These are phyloP conservation scores for Ophion slaviceki DNA, from an alignment of 2,888 invertebrate genomes.

Conservation along the genomic window DNA sequence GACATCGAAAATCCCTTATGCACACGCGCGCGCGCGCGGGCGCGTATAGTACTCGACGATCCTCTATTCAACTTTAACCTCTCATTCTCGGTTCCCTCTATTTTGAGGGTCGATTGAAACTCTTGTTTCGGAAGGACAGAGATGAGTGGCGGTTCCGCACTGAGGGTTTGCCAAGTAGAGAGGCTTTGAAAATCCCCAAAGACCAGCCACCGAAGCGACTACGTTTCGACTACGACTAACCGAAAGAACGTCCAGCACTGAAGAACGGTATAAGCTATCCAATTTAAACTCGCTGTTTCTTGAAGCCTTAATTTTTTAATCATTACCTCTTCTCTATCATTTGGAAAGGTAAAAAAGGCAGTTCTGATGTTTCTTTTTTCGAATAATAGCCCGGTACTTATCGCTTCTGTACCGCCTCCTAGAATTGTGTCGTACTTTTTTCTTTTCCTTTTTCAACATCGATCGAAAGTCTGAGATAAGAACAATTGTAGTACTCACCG, in stretches of 20 bases:
- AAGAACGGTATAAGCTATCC: background rate
- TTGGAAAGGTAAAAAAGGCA: too few relatives aligned
- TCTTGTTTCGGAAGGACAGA: conserved; percentile 39
- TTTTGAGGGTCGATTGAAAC: conserved; percentile 51
- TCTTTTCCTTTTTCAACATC: too few relatives aligned
- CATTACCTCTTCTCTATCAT: too few relatives aligned
- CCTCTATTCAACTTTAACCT: conserved; percentile 13
- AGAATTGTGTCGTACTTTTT: too few relatives aligned
- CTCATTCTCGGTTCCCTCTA: conserved; percentile 32
- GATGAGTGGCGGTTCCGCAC: conserved; percentile 32
- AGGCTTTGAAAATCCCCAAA: conserved; percentile 30
- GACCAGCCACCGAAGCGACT: conserved; percentile 17
- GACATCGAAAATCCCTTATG: background rate
- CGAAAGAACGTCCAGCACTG: background rate
- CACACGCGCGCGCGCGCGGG: too few relatives aligned
- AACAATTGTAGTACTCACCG: too few relatives aligned
- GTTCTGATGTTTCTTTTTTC: too few relatives aligned
- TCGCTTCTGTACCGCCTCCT: too few relatives aligned
- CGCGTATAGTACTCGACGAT: too few relatives aligned
- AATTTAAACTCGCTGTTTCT: background rate
- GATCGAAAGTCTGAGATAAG: too few relatives aligned
- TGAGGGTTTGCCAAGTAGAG: background rate
- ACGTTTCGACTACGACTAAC: background rate
- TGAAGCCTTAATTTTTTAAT: too few relatives aligned
- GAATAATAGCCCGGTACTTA: too few relatives aligned